These are phyloP conservation scores for Dendropsophus ebraccatus DNA, from an alignment of 2,113 vertebrate species.

Conservation along the genomic window DNA sequence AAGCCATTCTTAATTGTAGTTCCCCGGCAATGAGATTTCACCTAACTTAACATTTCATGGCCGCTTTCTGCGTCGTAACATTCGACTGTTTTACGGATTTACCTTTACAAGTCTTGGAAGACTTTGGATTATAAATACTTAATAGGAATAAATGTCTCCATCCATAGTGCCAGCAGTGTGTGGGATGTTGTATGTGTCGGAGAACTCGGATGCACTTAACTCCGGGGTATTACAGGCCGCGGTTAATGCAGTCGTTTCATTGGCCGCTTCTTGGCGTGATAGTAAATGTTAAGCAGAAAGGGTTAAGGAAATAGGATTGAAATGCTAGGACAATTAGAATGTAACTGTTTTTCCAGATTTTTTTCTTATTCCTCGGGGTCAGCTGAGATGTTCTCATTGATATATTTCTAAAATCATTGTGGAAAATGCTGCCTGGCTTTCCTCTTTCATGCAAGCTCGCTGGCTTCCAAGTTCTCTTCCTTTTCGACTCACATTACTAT, in stretches of 20 bases:
- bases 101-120: slow-evolving; percentile 36
- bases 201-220: slow-evolving; percentile 20
- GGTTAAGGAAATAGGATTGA: slow-evolving; percentile 25
- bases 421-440: slow-evolving; percentile 66
- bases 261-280: not conserved
- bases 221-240: not conserved
- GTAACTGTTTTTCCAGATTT: slow-evolving; percentile 62
- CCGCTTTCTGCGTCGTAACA: slow-evolving; percentile 20
- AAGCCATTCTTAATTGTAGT: not conserved
- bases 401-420: slow-evolving; percentile 69
- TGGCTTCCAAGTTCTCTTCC: slow-evolving; percentile 74
- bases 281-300: not conserved
- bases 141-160: slow-evolving; percentile 40
- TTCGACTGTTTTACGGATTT: slow-evolving; percentile 47
- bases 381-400: slow-evolving; percentile 64
- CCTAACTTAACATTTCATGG: slow-evolving; percentile 36
- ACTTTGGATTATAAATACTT: slow-evolving; percentile 39
- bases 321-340: slow-evolving; percentile 41
- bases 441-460: slow-evolving; percentile 68
- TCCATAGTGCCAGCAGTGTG: slow-evolving; percentile 31
- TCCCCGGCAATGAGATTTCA: slow-evolving; percentile 6
- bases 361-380: slow-evolving; percentile 53
- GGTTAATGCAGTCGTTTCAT: not conserved
- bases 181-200: not conserved
- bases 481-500: slow-evolving; percentile 72